Conservation (phyloP, 2,888 invertebrate genomes). For the Endotricha flammealis region DNA sequence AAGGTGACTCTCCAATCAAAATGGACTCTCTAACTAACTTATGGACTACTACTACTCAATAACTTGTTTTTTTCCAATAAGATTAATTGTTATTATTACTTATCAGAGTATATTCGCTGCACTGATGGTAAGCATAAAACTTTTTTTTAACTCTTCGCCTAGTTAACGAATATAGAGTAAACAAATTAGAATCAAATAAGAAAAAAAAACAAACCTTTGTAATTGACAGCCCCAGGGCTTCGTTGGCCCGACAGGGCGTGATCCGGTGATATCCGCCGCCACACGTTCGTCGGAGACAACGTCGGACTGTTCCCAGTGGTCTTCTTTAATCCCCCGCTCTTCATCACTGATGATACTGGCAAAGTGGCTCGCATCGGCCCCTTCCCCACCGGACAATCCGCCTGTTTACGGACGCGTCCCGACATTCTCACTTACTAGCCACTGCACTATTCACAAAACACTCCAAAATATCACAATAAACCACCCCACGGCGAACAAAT, state of each 20-base stretch:
- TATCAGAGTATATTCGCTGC: too few relatives aligned
- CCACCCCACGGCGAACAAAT: conserved; percentile 47
- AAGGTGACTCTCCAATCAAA: too few relatives aligned
- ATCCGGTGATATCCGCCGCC: conserved; percentile 84
- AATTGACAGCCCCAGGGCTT: conserved; percentile 84
- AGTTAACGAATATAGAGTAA: too few relatives aligned
- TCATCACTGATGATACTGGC: conserved; percentile 85
- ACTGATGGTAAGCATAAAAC: too few relatives aligned
- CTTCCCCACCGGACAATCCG: conserved; percentile 79
- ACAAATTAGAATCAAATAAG: not conserved
- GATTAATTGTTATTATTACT: too few relatives aligned
- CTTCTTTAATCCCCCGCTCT: conserved; percentile 80
- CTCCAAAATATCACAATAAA: conserved; percentile 35
- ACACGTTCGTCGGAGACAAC: conserved; percentile 81
- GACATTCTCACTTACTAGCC: conserved; percentile 64
- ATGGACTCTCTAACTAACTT: too few relatives aligned
- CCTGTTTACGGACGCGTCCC: conserved; percentile 81
- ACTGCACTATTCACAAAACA: conserved; percentile 33
- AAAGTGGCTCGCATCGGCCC: conserved; percentile 88
- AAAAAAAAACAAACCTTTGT: conserved; percentile 77
- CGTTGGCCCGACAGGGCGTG: conserved; percentile 83
- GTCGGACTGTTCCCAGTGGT: conserved; percentile 81
- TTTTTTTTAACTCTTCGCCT: too few relatives aligned
- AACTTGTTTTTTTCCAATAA: too few relatives aligned
- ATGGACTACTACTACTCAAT: too few relatives aligned